Conservation (phyloP, 2,888 invertebrate genomes). For the Drosophila fungiperda region DNA sequence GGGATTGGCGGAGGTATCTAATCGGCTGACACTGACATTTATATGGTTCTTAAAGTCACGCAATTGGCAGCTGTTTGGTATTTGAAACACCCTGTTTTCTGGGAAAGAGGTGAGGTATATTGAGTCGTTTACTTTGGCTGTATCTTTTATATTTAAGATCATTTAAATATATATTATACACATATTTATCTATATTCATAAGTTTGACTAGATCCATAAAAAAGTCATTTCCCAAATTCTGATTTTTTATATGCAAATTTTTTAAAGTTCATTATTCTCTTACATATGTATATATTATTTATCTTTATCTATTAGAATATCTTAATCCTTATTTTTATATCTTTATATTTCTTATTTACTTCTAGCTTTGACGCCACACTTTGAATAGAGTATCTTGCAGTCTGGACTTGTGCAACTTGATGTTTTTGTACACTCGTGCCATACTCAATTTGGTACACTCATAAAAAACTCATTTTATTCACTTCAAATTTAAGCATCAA, state of each 20-base stretch:
- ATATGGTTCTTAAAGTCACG: constrained; percentile 21
- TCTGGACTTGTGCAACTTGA: neutral
- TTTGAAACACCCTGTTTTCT: neutral
- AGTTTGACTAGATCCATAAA: too few relatives aligned
- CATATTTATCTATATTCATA: too few relatives aligned
- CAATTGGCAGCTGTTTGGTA: constrained; percentile 34
- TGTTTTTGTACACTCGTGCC: constrained; percentile 18
- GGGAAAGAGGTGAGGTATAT: neutral
- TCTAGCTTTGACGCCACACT: neutral
- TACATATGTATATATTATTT: neutral
- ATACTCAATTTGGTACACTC: constrained; percentile 28
- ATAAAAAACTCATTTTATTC: constrained; percentile 17
- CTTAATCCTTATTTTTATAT: neutral
- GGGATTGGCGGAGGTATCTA: neutral
- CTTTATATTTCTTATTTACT: neutral
- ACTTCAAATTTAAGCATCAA: constrained; percentile 18
- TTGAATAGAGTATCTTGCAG: neutral
- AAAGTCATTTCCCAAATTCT: too few relatives aligned
- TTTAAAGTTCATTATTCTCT: neutral
- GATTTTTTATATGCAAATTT: neutral
- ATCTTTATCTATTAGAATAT: too few relatives aligned
- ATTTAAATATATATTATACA: neutral
- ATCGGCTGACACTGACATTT: constrained; percentile 56
- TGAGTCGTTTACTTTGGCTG: neutral
- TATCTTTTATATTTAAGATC: neutral